Conservation (phyloP, 2,113 vertebrate genomes). For the Vidua macroura region DNA sequence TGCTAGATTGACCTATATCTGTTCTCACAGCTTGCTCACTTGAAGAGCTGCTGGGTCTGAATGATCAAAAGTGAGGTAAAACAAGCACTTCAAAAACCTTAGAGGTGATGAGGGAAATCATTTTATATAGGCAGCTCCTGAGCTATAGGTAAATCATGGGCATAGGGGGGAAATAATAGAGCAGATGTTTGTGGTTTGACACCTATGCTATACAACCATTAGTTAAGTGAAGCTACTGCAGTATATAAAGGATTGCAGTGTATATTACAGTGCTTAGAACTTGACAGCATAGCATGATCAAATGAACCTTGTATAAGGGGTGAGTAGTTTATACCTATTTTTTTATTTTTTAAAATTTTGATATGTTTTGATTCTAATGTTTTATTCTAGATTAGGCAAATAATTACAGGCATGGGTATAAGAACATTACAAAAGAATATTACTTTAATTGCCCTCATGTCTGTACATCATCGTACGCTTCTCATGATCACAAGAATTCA, state of each 20-base stretch:
- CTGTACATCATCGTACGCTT: not conserved
- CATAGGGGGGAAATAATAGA: not conserved
- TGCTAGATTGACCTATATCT: not conserved
- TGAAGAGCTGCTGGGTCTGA: not conserved
- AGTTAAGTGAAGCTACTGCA: not conserved
- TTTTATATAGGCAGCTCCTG: not conserved
- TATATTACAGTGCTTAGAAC: not conserved
- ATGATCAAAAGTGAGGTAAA: not conserved
- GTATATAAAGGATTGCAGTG: not conserved
- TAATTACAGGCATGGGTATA: not conserved
- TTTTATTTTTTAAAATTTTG: not conserved
- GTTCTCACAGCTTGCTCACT: not conserved
- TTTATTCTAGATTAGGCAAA: not conserved
- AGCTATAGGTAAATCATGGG: not conserved
- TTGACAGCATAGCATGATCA: not conserved
- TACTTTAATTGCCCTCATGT: not conserved
- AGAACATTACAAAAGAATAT: not conserved
- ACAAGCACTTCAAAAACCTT: not conserved
- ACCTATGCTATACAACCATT: fast-evolving
- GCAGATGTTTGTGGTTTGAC: not conserved
- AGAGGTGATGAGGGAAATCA: not conserved
- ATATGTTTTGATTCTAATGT: not conserved
- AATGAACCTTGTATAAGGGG: not conserved
- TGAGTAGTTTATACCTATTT: not conserved
- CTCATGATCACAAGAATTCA: not conserved